Evolutionary conservation across 2,113 vertebrate genomes (phyloP).

Genomic region (Gadus macrocephalus): DNA sequence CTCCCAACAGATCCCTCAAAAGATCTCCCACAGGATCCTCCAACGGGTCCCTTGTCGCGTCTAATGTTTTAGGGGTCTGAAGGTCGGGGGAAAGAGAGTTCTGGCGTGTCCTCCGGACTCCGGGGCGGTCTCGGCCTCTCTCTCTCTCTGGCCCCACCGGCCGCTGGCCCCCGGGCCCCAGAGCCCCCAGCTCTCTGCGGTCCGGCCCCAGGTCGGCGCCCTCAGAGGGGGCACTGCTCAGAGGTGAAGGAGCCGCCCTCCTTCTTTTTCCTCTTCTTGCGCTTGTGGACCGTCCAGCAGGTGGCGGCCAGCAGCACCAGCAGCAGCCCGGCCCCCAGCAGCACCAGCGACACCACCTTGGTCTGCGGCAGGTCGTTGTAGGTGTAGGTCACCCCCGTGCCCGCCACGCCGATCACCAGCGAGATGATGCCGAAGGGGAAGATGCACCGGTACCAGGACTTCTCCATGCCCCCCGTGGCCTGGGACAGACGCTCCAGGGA

Average conservation of each 20-base stretch:
- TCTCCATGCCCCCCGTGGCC: conserved; percentile 85
- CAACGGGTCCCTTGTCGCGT: no score
- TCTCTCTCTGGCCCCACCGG: no score
- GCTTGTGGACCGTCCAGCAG: conserved; percentile 82
- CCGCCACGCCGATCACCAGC: conserved; percentile 81
- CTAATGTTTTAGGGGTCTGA: no score
- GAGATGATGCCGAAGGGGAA: conserved; percentile 89
- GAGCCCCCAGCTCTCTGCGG: conserved; percentile 1
- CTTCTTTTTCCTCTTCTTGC: conserved; percentile 75
- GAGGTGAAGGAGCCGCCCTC: conserved; percentile 70
- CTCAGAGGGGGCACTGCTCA: conserved; percentile 82
- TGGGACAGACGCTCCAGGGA: conserved; percentile 81
- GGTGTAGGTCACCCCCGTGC: conserved; percentile 86
- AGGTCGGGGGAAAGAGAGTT: no score
- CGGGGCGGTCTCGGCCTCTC: no score
- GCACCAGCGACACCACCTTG: conserved; percentile 82
- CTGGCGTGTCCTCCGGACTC: no score
- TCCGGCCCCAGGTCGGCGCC: conserved; percentile 3
- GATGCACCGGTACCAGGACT: conserved; percentile 90
- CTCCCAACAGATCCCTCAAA: no score
- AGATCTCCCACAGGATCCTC: no score
- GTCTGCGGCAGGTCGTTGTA: conserved; percentile 84
- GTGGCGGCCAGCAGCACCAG: conserved; percentile 77
- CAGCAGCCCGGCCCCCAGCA: conserved; percentile 74
- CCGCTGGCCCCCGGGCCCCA: no score